Evolutionary conservation across 1,140 invertebrate genomes (phyloP).

Genomic region (Agrilus planipennis): DNA sequence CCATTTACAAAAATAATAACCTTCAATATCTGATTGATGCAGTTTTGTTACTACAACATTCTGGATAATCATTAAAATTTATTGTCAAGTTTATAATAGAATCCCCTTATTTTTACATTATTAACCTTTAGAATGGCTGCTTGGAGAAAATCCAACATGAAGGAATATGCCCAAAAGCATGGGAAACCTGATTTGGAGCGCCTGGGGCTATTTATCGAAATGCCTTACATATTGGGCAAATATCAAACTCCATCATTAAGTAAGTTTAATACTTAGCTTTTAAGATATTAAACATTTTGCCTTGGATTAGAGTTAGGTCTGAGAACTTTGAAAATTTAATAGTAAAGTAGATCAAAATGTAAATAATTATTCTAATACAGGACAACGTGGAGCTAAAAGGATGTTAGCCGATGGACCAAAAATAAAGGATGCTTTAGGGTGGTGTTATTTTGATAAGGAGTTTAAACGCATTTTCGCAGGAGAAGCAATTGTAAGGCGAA

Average conservation of each 20-base stretch:
- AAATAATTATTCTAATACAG: no score
- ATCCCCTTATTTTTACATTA: no score
- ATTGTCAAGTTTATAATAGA: no score
- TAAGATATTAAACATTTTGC: not conserved
- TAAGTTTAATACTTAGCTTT: no score
- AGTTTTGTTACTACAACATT: no score
- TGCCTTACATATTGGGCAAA: constrained; percentile 28
- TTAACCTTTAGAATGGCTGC: no score
- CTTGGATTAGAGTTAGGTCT: no score
- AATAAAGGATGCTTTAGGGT: constrained; percentile 22
- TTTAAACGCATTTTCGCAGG: constrained; percentile 27
- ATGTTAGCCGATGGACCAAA: constrained; percentile 19
- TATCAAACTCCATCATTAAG: constrained; percentile 16
- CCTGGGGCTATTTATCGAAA: constrained; percentile 29
- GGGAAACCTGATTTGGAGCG: constrained; percentile 31
- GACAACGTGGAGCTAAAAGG: constrained; percentile 13
- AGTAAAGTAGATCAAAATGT: no score
- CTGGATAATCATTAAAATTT: no score
- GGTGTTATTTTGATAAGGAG: constrained; percentile 29
- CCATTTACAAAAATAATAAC: no score
- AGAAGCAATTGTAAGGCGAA: constrained; percentile 22
- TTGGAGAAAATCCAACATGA: not conserved
- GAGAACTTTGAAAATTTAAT: no score
- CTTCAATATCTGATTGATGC: no score
- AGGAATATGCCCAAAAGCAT: constrained; percentile 18